Evolutionary conservation across 2,113 vertebrate species (phyloP), one percentile per base, ranked within the genome.

Genomic region (Laticauda laticaudata): DNA sequence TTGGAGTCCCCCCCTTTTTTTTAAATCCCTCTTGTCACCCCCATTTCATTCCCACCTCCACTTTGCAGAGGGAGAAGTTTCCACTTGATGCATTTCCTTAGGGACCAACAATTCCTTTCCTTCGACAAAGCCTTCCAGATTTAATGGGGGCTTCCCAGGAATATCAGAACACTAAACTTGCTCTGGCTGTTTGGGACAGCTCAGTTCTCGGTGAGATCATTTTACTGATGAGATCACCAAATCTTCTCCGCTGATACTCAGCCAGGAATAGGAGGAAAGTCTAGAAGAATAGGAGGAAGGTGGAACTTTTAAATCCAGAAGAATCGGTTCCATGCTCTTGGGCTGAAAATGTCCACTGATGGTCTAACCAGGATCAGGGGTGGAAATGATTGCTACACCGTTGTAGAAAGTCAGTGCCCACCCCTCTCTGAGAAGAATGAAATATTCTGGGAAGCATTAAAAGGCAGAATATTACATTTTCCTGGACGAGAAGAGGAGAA

Each of bases 91-190:
- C 0, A 61, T 96, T 95, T 96, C 96, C 91, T 95, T 88, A 86
- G 96, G 88, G 92, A 95, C 91, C 55, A 90, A 90, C 57, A 51
- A 90, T 59, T 86, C 54, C 92, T 95, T 96, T 93, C 94, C 94
- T 56, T 86, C 95, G 92, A 93, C 93, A 94, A 96, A 96, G 89
- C 91, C 59, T 93, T 95, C 93, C 89, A 87, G 57, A 90, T 3
- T 51, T 95, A 93, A 56, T 51, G 69, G 90, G 92, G 88, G 94
- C 96, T 98, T 98, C 98, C 97, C 97, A 98, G 97, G 97, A 97
- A 97, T 98, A 98, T 98, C 98, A 96, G 88, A 95, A 88, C 92
- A 97, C 95, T 26, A 3, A 93, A 90, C 86, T 96, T 94, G 95
- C 93, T 95, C 97, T 97, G 97, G 95, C 96, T 97, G 96, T 53